phyloP scores from a whole-genome alignment of 2,113 vertebrate genomes.

The Pipa parva region DNA sequence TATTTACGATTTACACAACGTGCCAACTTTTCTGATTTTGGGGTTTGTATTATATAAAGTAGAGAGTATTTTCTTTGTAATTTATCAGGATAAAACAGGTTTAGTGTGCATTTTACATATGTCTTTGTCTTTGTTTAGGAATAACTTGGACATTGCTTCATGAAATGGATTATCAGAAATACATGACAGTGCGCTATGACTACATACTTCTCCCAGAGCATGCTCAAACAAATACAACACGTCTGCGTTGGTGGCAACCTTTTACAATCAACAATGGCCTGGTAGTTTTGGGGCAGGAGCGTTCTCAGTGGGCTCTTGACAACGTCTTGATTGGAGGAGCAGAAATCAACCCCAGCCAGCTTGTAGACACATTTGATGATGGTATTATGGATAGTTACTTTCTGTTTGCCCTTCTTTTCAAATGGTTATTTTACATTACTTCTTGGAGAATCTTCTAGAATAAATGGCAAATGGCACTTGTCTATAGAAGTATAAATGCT shows the following conservation, averaged over 20 bases:
- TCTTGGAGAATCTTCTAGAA: too few species aligned
- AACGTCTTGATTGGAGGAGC: slow-evolving; percentile 94
- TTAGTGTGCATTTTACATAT: neutral
- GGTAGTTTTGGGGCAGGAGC: slow-evolving; percentile 76
- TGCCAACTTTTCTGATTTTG: too few species aligned
- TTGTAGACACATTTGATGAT: slow-evolving; percentile 92
- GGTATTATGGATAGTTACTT: too few species aligned
- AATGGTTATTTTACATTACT: too few species aligned
- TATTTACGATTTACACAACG: too few species aligned
- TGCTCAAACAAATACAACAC: slow-evolving; percentile 86
- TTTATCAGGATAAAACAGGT: neutral
- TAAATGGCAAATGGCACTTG: too few species aligned
- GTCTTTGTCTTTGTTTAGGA: slow-evolving; percentile 58
- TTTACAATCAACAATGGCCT: slow-evolving; percentile 79
- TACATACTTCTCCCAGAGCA: slow-evolving; percentile 87
- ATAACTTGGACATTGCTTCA: slow-evolving; percentile 93
- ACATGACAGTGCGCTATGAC: slow-evolving; percentile 87
- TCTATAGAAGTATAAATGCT: too few species aligned
- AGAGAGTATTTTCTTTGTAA: neutral
- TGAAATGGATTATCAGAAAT: slow-evolving; percentile 98
- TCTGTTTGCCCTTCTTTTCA: too few species aligned
- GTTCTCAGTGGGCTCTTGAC: slow-evolving; percentile 95
- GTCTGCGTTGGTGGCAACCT: slow-evolving; percentile 97
- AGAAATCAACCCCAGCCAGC: slow-evolving; percentile 93
- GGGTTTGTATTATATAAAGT: too few species aligned